Evolutionary conservation across 2,113 vertebrate genomes (phyloP).

Genomic region (Trematocara macrostoma): DNA sequence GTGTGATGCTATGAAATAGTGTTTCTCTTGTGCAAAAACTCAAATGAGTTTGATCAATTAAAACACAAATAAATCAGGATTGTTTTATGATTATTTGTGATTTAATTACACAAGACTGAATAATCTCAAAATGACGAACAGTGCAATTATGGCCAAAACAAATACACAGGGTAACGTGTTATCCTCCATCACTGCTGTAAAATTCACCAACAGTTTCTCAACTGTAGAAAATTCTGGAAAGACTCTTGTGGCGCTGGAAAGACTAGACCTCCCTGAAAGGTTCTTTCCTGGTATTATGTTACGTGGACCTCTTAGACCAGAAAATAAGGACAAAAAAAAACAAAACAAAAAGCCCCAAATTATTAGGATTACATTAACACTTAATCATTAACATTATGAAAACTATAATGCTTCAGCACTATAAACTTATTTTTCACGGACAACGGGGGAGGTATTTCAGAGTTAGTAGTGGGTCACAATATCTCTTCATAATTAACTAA

Average conservation of each 20-base stretch:
- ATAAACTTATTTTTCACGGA: fast-evolving
- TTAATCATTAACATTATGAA: background rate
- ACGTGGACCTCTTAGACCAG: background rate
- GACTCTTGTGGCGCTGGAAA: fast-evolving
- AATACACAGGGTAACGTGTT: background rate
- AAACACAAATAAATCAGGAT: background rate
- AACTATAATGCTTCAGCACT: background rate
- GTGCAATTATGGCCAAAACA: background rate
- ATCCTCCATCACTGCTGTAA: background rate
- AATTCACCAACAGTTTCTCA: background rate
- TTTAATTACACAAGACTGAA: background rate
- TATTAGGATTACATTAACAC: background rate
- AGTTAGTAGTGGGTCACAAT: background rate
- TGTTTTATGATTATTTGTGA: background rate
- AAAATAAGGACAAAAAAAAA: background rate
- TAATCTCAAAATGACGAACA: background rate
- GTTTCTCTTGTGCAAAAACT: background rate
- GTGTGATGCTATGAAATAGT: background rate
- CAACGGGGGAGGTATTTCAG: fast-evolving
- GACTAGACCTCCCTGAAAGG: background rate
- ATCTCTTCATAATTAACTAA: background rate
- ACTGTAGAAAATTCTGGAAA: background rate
- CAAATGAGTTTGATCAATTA: background rate
- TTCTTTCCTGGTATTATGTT: fast-evolving
- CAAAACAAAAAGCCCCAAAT: background rate